Evolutionary conservation across 2,888 invertebrate species (phyloP).

Genomic region (Nomada hirtipes): DNA sequence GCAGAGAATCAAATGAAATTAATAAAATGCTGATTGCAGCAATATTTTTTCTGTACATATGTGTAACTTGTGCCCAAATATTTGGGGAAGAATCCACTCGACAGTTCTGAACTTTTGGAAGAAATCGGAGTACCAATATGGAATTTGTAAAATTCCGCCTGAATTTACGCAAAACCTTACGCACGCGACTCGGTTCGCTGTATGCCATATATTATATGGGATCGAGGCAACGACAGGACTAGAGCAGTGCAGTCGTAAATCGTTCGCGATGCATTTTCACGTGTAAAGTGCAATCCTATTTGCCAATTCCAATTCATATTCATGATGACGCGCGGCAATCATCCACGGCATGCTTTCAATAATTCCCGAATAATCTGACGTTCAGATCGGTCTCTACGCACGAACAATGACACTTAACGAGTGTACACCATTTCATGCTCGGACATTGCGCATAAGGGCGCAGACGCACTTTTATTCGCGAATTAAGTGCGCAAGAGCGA

Average conservation of each 20-base stretch:
- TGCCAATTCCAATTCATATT: slow-evolving; percentile 61
- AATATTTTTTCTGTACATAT: background rate
- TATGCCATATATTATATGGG: background rate
- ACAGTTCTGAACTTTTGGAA: background rate
- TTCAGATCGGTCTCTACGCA: slow-evolving; percentile 31
- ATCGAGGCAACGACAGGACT: slow-evolving; percentile 29
- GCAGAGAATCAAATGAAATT: background rate
- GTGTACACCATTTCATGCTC: slow-evolving; percentile 31
- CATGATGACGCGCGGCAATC: slow-evolving; percentile 43
- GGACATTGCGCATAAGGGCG: background rate
- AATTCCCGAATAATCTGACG: slow-evolving; percentile 56
- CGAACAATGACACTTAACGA: slow-evolving; percentile 57
- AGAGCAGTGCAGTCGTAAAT: slow-evolving; percentile 41
- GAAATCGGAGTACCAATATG: background rate
- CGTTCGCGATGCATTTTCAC: slow-evolving; percentile 43
- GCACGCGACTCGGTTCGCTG: slow-evolving; percentile 15
- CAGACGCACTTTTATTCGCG: background rate
- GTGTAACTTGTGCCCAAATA: background rate
- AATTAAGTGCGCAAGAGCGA: slow-evolving; percentile 14
- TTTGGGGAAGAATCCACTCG: background rate
- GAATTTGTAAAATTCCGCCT: background rate
- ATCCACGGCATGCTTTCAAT: slow-evolving; percentile 51
- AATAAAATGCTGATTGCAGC: background rate
- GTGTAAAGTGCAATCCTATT: slow-evolving; percentile 53
- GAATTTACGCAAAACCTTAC: background rate